A percentile compares a stretch with the other conserved stretches of the same genome.
These are phyloP conservation scores for Oscheius sp. DNA, from an alignment of 1,140 invertebrate species.

Conservation along the genomic window DNA sequence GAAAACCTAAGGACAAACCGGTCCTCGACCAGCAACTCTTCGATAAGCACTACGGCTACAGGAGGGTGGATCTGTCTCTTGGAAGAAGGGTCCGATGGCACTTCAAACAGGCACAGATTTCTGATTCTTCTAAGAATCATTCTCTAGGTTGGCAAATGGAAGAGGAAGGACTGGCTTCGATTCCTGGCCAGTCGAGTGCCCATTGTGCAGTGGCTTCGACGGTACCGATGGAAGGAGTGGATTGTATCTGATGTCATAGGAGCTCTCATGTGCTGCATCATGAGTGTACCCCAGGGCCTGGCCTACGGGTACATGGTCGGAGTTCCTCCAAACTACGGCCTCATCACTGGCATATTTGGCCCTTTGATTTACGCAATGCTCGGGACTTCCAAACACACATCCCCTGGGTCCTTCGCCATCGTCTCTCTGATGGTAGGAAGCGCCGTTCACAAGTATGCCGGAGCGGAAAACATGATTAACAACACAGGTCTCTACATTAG, in stretches of 20 bases:
- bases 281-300: slow-evolving; percentile 63
- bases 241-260: slow-evolving; percentile 61
- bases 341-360: slow-evolving; percentile 64
- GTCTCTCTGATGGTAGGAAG: slow-evolving; percentile 63
- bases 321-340: slow-evolving; percentile 62
- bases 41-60: slow-evolving; percentile 24
- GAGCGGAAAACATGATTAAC: neutral
- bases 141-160: slow-evolving; percentile 27
- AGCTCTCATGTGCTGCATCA: slow-evolving; percentile 62
- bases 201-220: slow-evolving; percentile 36
- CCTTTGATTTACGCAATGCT: slow-evolving; percentile 64
- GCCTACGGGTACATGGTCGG: slow-evolving; percentile 63
- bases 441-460: slow-evolving; percentile 52
- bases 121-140: neutral
- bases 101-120: neutral
- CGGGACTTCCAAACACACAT: slow-evolving; percentile 62
- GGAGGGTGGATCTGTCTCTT: slow-evolving; percentile 17
- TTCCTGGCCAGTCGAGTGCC: slow-evolving; percentile 22
- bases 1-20: neutral
- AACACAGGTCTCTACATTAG: neutral
- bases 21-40: slow-evolving; percentile 60
- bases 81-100: slow-evolving; percentile 1
- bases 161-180: slow-evolving; percentile 19
- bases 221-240: slow-evolving; percentile 61
- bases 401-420: slow-evolving; percentile 63